phyloP scores from a whole-genome alignment of 2,113 vertebrate species.

The Leptosomus discolor region DNA sequence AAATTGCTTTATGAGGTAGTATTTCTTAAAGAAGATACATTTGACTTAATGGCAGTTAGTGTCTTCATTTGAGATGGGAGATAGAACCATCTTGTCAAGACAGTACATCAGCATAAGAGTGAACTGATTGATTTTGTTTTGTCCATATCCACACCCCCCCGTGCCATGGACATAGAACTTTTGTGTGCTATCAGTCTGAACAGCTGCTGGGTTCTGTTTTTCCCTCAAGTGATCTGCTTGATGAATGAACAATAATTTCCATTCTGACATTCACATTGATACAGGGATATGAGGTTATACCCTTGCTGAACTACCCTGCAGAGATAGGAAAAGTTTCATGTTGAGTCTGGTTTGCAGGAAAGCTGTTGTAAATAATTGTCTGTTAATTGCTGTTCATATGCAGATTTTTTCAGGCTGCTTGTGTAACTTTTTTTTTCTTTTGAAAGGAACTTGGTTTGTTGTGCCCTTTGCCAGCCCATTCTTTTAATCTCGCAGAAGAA shows the following conservation, averaged over 20 bases:
- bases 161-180: background rate
- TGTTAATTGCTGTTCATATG: background rate
- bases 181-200: background rate
- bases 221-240: background rate
- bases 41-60: background rate
- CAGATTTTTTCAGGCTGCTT: background rate
- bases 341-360: background rate
- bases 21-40: background rate
- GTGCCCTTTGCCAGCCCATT: conserved; percentile 68
- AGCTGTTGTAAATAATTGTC: background rate
- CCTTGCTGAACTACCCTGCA: background rate
- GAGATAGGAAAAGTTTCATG: background rate
- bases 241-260: background rate
- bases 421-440: background rate
- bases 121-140: background rate
- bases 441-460: conserved; percentile 77
- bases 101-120: background rate
- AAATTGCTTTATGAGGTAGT: background rate
- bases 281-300: background rate
- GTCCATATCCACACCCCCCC: rapidly evolving
- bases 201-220: background rate
- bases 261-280: background rate
- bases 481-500: conserved; percentile 75
- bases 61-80: background rate
- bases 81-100: background rate